phyloP scores from a whole-genome alignment of 2,797 vertebrate species.

The Spinibarbus caldwelli region DNA sequence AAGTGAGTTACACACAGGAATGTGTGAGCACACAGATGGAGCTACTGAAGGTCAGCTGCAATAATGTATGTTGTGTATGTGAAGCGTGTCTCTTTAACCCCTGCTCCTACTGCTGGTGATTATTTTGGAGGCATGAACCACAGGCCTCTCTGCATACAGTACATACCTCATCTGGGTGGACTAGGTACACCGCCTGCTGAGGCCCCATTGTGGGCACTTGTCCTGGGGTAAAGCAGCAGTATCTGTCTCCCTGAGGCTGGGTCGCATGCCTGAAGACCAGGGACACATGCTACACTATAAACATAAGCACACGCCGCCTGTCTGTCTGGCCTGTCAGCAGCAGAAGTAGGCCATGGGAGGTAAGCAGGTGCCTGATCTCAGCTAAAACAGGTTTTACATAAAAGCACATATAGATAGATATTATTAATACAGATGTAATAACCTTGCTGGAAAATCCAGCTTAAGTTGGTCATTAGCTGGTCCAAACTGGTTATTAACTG shows the following conservation, averaged over 20 bases:
- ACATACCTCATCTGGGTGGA: constrained; percentile 66
- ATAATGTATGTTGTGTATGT: constrained; percentile 11
- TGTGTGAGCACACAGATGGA: constrained; percentile 7
- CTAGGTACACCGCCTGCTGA: constrained; percentile 62
- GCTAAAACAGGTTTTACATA: constrained; percentile 1
- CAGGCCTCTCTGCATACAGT: constrained; percentile 65
- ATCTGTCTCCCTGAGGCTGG: constrained; percentile 26
- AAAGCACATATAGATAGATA: not conserved
- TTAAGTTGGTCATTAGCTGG: not conserved
- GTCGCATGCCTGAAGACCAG: constrained; percentile 29
- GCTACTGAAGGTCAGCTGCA: constrained; percentile 11
- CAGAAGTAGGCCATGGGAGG: constrained; percentile 13
- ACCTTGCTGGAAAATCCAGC: not conserved
- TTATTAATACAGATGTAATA: not conserved
- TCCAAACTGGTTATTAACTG: not conserved
- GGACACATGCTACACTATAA: constrained; percentile 34
- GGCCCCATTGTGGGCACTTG: constrained; percentile 54
- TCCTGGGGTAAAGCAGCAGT: constrained; percentile 52
- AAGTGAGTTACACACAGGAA: not conserved
- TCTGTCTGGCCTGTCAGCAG: constrained; percentile 34
- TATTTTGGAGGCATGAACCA: constrained; percentile 64
- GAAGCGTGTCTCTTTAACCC: constrained; percentile 18
- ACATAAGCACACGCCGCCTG: not conserved
- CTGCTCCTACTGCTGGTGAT: constrained; percentile 39
- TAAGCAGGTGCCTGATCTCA: constrained; percentile 8